Conservation (phyloP, 2,797 vertebrate species). For the Clarias pachynema region DNA sequence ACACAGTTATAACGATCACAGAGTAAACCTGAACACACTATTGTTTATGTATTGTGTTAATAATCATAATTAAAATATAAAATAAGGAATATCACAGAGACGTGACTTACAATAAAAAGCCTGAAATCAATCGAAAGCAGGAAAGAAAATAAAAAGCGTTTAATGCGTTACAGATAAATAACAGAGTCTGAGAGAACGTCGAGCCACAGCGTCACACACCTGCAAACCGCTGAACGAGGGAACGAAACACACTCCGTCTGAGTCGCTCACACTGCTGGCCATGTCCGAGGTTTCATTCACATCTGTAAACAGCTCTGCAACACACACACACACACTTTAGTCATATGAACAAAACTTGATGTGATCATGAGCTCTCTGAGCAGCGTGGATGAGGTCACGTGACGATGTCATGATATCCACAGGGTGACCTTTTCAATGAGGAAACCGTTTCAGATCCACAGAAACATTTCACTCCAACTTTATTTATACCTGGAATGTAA, state of each 20-base stretch:
- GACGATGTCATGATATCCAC: too few relatives aligned
- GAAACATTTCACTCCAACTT: not conserved
- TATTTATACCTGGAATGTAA: not conserved
- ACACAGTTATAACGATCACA: not conserved
- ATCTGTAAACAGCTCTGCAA: conserved; percentile 86
- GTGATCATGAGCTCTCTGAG: too few relatives aligned
- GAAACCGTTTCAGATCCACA: too few relatives aligned
- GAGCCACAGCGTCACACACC: conserved; percentile 70
- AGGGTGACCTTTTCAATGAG: too few relatives aligned
- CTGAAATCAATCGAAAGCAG: conserved; percentile 31
- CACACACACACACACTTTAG: conserved; percentile 4
- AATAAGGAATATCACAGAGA: conserved; percentile 1
- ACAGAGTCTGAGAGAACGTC: not conserved
- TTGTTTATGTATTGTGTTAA: not conserved
- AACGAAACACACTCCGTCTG: conserved; percentile 93
- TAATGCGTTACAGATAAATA: not conserved
- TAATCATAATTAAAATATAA: not conserved
- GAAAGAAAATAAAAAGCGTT: conserved; percentile 2
- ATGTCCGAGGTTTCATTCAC: conserved; percentile 85
- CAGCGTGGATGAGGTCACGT: too few relatives aligned
- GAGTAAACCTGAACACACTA: not conserved
- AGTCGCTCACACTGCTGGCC: conserved; percentile 83
- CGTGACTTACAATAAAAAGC: conserved; percentile 56
- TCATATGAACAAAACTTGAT: too few relatives aligned
- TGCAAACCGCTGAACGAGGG: conserved; percentile 92